These are phyloP conservation scores for Petrophora chlorosata DNA, from an alignment of 2,888 invertebrate species.

Conservation along the genomic window DNA sequence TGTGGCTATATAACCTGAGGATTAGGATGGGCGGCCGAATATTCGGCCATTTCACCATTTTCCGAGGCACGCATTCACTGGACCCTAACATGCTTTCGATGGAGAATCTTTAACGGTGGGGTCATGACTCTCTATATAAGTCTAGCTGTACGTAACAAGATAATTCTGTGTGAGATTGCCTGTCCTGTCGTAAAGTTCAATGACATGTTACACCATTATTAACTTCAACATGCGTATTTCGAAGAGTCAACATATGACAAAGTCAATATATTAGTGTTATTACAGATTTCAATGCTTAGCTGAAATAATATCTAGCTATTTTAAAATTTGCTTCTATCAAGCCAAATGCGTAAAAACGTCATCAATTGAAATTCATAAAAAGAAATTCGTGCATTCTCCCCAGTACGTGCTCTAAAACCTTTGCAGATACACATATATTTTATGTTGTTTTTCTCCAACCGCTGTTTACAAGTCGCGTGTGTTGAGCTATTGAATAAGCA, in stretches of 20 bases:
- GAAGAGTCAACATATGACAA: too few species aligned
- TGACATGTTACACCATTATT: too few species aligned
- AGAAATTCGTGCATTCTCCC: constrained; percentile 26
- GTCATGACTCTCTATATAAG: constrained; percentile 24
- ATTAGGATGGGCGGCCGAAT: constrained; percentile 55
- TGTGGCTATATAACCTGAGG: constrained; percentile 71
- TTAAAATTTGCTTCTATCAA: too few species aligned
- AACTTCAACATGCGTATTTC: too few species aligned
- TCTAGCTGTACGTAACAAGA: neutral
- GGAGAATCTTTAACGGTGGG: constrained; percentile 48
- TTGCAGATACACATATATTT: constrained; percentile 10
- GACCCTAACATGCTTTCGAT: constrained; percentile 53
- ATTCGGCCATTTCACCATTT: constrained; percentile 60
- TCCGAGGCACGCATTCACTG: constrained; percentile 52
- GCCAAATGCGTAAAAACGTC: constrained; percentile 4
- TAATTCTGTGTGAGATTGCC: neutral
- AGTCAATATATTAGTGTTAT: too few species aligned
- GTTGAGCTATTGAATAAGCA: constrained; percentile 18
- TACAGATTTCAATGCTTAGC: too few species aligned
- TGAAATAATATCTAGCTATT: too few species aligned
- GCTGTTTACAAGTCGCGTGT: constrained; percentile 13
- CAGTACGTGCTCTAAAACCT: constrained; percentile 26
- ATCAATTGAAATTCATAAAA: constrained; percentile 24
- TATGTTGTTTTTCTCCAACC: constrained; percentile 23
- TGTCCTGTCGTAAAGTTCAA: too few species aligned